Percentiles rank a stretch among this genome's conserved stretches.
Conservation (phyloP, 2,888 invertebrate genomes). For the Perizoma affinitatum region DNA sequence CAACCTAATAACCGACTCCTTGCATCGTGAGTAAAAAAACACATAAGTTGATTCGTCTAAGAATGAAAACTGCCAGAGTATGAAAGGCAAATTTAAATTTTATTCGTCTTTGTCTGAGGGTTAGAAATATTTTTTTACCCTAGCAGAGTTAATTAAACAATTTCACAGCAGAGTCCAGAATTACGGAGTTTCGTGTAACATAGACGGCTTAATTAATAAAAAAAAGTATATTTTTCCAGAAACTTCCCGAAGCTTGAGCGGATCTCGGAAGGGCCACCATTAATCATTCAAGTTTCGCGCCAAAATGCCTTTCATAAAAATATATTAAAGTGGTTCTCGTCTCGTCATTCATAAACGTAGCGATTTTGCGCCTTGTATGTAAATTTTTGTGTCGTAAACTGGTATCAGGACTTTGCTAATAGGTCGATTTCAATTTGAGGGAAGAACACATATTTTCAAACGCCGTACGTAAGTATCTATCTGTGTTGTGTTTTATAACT, state of each 20-base stretch:
- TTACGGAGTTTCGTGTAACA: constrained; percentile 44
- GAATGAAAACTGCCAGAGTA: too few species aligned
- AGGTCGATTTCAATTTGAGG: constrained; percentile 38
- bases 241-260: constrained; percentile 61
- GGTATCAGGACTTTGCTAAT: constrained; percentile 59
- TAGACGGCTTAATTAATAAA: constrained; percentile 62
- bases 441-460: not conserved
- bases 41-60: too few species aligned
- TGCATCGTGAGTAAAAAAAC: too few species aligned
- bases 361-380: constrained; percentile 71
- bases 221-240: constrained; percentile 47
- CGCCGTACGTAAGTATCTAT: not conserved
- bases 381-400: constrained; percentile 71
- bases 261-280: constrained; percentile 70
- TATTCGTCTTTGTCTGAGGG: constrained; percentile 3
- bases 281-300: constrained; percentile 74
- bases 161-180: constrained; percentile 28
- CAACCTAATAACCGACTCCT: too few species aligned
- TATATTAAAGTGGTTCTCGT: constrained; percentile 73
- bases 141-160: constrained; percentile 28
- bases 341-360: constrained; percentile 56
- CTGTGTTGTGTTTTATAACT: too few species aligned
- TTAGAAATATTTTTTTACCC: constrained; percentile 11
- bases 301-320: constrained; percentile 75
- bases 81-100: not conserved